Evolutionary conservation across 1,140 invertebrate genomes (phyloP), one percentile per base, ranked within the genome.

Genomic region (Drosophila nannoptera): DNA sequence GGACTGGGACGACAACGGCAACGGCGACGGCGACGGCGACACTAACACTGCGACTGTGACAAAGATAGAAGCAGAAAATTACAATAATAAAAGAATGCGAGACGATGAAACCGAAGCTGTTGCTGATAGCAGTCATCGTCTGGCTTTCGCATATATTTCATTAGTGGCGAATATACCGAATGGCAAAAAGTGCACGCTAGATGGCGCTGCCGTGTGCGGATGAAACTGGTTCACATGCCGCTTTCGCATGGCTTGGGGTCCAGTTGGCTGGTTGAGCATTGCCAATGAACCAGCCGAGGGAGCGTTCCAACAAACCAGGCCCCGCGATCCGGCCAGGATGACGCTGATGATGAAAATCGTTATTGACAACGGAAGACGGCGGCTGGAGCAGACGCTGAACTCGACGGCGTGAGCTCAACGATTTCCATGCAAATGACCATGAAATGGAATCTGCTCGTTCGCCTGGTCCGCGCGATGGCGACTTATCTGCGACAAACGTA

Each of bases 391-490:
- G 55, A 56, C 50, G 40, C 36, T 42, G 48, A n/a, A 45, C 33
- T 53, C 62, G 22, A 29, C 16, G 56, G 40, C 70, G 35, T 56
- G 56, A 69, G 66, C 67, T 69, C 52, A 64, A 53, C 80, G 81
- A 86, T 86, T 86, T 86, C 71, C 81, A 86, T 86, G 81, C 81
- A 86, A 86, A 86, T 86, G 81, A 73, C 81, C 81, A 86, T 86
- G 81, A 86, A 86, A 77, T 72, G 81, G 81, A 86, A 86, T 86
- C 84, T 86, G 60, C 72, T 69, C 59, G 65, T 48, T 63, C 56
- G 59, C 52, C 45, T 61, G 52, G 73, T 46, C 63, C 36, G 60
- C 45, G 55, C 35, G 56, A 36, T 36, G 32, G 8, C 64, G 53
- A 61, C 58, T 72, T 73, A 67, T 67, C 64, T 72, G 56, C 53